phyloP scores from a whole-genome alignment of 2,113 vertebrate genomes.

The Podarcis cretensis region DNA sequence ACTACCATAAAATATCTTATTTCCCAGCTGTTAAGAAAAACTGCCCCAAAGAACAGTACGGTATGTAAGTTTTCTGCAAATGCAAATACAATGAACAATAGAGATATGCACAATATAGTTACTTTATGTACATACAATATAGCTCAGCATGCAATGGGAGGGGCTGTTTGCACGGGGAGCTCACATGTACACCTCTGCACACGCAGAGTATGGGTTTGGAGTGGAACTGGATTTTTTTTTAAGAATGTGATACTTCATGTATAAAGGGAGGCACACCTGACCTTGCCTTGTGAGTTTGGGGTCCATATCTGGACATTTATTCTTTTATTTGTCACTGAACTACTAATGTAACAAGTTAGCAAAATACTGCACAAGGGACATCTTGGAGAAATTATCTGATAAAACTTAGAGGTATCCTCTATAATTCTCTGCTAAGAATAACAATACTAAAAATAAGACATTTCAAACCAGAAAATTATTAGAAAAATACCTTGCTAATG shows the following conservation, averaged over 20 bases:
- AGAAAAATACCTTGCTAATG: constrained; percentile 92
- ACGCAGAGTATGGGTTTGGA: too few species aligned
- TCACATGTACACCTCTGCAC: neutral
- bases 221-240: too few species aligned
- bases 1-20: neutral
- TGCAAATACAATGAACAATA: neutral
- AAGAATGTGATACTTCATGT: too few species aligned
- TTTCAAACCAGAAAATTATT: constrained; percentile 39
- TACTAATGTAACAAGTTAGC: neutral
- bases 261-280: too few species aligned
- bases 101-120: neutral
- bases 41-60: neutral
- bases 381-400: neutral
- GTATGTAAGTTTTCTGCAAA: neutral
- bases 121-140: neutral
- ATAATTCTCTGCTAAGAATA: constrained; percentile 2
- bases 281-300: too few species aligned
- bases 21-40: neutral
- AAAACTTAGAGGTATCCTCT: neutral
- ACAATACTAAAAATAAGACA: constrained; percentile 22
- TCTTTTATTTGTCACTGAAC: neutral
- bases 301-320: too few species aligned
- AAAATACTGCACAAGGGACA: neutral
- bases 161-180: neutral
- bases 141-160: neutral